Evolutionary conservation across 2,888 invertebrate genomes (phyloP).

Genomic region (Xylocampa areola): DNA sequence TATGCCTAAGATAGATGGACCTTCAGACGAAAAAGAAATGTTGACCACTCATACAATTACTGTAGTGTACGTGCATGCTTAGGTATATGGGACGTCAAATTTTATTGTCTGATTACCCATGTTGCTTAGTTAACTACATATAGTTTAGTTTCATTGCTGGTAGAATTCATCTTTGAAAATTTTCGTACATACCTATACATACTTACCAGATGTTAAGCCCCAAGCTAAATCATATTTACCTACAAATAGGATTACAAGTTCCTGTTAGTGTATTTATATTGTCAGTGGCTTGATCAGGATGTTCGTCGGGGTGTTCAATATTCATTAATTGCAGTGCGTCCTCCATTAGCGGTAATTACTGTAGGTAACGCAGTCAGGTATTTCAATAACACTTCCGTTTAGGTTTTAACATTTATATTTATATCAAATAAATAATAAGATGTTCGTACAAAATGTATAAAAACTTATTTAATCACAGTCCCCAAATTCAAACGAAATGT

Average conservation of each 20-base stretch:
- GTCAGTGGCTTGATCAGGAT: conserved; percentile 31
- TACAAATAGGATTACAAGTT: conserved; percentile 3
- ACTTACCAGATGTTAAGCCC: no score
- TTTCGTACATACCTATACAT: no score
- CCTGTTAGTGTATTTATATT: conserved; percentile 20
- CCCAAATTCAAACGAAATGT: not conserved
- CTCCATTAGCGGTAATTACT: conserved; percentile 29
- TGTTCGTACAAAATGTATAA: conserved; percentile 4
- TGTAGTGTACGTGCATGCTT: no score
- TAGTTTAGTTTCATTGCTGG: no score
- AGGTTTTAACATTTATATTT: conserved; percentile 17
- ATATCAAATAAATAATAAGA: conserved; percentile 18
- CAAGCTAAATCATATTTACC: no score
- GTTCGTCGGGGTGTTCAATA: conserved; percentile 34
- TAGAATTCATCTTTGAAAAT: no score
- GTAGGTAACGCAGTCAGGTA: conserved; percentile 23
- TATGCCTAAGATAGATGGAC: no score
- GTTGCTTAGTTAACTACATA: no score
- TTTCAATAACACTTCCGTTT: conserved; percentile 45
- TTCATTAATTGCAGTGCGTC: conserved; percentile 40
- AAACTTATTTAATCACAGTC: conserved; percentile 4
- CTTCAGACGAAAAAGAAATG: no score
- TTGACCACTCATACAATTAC: no score
- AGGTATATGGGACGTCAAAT: no score
- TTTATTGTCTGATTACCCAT: no score